Conservation (phyloP, 2,797 vertebrate genomes). For the Pangasius sanitwongsei region DNA sequence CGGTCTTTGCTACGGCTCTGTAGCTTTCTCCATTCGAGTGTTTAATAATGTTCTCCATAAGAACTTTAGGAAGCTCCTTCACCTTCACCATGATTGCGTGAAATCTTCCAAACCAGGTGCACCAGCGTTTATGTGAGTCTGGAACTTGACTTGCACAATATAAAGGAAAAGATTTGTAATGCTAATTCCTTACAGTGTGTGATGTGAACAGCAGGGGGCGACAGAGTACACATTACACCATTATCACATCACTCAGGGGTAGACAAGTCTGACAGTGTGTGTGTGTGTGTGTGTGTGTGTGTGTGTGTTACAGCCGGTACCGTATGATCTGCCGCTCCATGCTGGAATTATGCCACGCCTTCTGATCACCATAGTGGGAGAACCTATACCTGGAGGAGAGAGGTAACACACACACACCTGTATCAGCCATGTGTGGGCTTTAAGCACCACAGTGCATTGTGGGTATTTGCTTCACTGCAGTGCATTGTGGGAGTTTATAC, state of each 20-base stretch:
- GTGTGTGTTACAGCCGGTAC: constrained; percentile 79
- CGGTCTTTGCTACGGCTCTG: background rate
- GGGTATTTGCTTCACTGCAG: background rate
- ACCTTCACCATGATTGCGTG: background rate
- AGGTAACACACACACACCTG: constrained; percentile 62
- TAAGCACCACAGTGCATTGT: background rate
- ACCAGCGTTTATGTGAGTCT: background rate
- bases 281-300: constrained; percentile 23
- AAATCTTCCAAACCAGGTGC: background rate
- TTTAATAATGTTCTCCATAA: background rate
- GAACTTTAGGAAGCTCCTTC: background rate
- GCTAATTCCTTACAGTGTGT: background rate
- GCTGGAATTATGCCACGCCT: constrained; percentile 81
- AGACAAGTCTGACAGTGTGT: background rate
- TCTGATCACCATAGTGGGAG: constrained; percentile 82
- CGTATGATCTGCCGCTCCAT: constrained; percentile 81
- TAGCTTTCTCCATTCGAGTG: no score
- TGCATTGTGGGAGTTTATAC: background rate
- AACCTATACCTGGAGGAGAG: constrained; percentile 70
- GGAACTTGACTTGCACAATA: background rate
- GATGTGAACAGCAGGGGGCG: background rate
- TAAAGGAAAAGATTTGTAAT: background rate
- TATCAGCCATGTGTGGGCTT: background rate
- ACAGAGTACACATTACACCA: background rate
- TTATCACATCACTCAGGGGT: background rate